A percentile compares a stretch with the other conserved stretches of the same genome.
Evolutionary conservation across 2,113 vertebrate species (phyloP).

Genomic region (Brachyhypopomus gauderio): DNA sequence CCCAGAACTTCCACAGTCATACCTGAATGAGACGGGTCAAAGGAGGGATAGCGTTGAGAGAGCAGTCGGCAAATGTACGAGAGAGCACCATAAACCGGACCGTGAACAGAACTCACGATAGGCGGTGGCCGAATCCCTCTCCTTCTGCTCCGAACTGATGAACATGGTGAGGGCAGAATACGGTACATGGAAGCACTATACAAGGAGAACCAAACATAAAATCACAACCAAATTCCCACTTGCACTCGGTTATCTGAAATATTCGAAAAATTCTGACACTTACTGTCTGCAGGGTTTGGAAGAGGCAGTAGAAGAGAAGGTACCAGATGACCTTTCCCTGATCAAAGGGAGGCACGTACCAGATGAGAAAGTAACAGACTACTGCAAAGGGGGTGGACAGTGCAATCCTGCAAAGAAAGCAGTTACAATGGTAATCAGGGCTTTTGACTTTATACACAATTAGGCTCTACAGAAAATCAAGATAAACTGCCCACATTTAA

Average conservation of each 20-base stretch:
- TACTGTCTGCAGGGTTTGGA: constrained; percentile 94
- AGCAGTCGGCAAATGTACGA: background rate
- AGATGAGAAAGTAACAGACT: constrained; percentile 87
- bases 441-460: background rate
- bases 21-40: constrained; percentile 68
- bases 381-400: constrained; percentile 89
- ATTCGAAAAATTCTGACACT: constrained; percentile 53
- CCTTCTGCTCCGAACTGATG: constrained; percentile 92
- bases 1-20: constrained; percentile 96
- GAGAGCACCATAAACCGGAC: too few relatives aligned
- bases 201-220: background rate
- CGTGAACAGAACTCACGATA: constrained; percentile 80
- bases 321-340: constrained; percentile 85
- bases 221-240: background rate
- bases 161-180: constrained; percentile 98
- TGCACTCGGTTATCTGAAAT: background rate
- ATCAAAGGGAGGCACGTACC: constrained; percentile 89
- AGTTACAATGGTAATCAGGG: background rate
- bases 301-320: constrained; percentile 92
- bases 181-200: constrained; percentile 95
- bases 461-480: background rate
- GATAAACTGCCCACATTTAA: too few relatives aligned
- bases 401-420: constrained; percentile 79
- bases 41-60: background rate
- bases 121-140: constrained; percentile 92